Evolutionary conservation across 1,140 invertebrate genomes (phyloP), one percentile per base, ranked within the genome.

Genomic region (Macrocentrus cingulum): DNA sequence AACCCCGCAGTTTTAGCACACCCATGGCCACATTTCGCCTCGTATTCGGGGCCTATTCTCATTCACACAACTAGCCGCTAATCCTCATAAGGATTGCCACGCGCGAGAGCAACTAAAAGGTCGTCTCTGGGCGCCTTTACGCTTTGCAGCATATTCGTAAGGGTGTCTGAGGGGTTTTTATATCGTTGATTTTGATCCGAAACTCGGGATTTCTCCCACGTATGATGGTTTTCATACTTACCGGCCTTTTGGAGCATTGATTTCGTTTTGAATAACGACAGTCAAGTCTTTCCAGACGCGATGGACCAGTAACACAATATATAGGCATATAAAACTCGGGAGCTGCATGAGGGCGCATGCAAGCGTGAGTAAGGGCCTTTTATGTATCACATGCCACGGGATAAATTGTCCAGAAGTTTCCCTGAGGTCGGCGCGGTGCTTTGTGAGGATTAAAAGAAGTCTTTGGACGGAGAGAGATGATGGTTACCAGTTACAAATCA

Each of bases 361-460:
- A 16, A 64, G 59, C 62, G 62, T 64, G 62, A 61, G 56, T 59
- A 56, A 61, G 39, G 42, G 56, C 56, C 39, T 36, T 64, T 64
- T 59, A 64, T 61, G 59, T 61, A 64, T 64, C 59, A 58, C 62
- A 61, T 64, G 52, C 56, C 62, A 59, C 52, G 56, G 62, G 59
- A 64, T 64, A 64, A 64, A 64, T 64, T 64, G 62, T 57, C 59
- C 62, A 64, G 62, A 64, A 64, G 53, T 59, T 61, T 57, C 49
- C 11, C 51, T 42, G 19, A 60, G 59, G 58, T 56, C 59, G 59
- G 53, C 56, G 48, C 46, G 32, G 46, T 61, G 53, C 59, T 64
- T 64, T 58, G 59, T 59, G 36, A 48, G 62, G 62, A 64, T 64
- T 64, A 64, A 19, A 48, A 39, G 29, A 18, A n/a, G n/a, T n/a